phyloP scores from a whole-genome alignment of 1,140 invertebrate species.

The Sogatella furcifera region DNA sequence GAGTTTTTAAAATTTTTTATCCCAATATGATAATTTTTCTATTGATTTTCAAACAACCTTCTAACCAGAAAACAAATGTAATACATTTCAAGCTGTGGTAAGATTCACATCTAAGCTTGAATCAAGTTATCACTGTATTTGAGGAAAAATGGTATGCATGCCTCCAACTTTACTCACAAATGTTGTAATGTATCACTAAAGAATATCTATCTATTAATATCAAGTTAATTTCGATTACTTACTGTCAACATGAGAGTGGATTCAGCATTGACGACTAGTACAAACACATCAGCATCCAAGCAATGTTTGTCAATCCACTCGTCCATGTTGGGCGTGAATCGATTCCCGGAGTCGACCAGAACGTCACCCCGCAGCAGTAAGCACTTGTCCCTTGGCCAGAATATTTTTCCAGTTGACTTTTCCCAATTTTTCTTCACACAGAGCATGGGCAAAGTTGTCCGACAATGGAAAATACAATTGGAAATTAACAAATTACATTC shows the following conservation, averaged over 20 bases:
- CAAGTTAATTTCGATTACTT: no score
- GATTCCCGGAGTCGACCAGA: conserved; percentile 96
- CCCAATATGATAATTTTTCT: no score
- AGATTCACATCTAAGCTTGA: no score
- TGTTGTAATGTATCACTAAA: no score
- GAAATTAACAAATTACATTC: neutral
- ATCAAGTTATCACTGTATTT: no score
- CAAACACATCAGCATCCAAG: conserved; percentile 98
- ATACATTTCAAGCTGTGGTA: no score
- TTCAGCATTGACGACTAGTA: conserved; percentile 96
- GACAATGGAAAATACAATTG: conserved; percentile 53
- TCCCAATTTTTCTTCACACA: conserved; percentile 81
- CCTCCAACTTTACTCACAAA: no score
- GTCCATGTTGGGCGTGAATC: conserved; percentile 96
- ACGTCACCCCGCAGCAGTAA: conserved; percentile 92
- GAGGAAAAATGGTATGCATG: no score
- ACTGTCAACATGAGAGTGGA: conserved; percentile 97
- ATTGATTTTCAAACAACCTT: no score
- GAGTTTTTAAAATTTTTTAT: no score
- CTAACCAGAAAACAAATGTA: no score
- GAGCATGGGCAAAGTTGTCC: conserved; percentile 85
- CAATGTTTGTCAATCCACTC: conserved; percentile 99
- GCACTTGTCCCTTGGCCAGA: conserved; percentile 95
- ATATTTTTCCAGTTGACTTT: conserved; percentile 83
- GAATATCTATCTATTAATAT: no score